Conservation (phyloP, 2,113 vertebrate species). For the Hydrochoerus hydrochaeris region DNA sequence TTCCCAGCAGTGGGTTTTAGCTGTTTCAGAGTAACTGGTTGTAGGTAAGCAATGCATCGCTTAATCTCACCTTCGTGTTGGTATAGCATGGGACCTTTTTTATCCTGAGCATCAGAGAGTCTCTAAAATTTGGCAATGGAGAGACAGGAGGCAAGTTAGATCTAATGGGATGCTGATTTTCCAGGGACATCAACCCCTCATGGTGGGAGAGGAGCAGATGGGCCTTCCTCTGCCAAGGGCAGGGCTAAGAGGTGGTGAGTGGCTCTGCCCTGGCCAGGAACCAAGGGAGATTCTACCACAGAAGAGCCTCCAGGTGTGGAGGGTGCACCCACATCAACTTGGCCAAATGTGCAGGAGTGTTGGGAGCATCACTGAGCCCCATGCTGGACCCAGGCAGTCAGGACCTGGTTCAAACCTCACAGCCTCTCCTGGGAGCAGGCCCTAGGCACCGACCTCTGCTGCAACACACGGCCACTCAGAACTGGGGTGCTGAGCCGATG, state of each 20-base stretch:
- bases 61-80: neutral
- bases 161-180: neutral
- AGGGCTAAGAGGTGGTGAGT: no score
- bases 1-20: neutral
- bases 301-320: fast-evolving
- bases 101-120: neutral
- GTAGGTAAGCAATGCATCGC: fast-evolving
- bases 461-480: neutral
- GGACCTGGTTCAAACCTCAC: neutral
- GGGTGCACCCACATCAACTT: fast-evolving
- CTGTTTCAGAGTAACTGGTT: neutral
- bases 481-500: neutral
- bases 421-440: fast-evolving
- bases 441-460: no score
- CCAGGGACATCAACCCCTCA: no score
- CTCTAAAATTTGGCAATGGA: neutral
- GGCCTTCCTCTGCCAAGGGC: fast-evolving
- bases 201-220: neutral
- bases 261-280: no score
- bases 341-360: no score
- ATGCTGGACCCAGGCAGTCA: no score
- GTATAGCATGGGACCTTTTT: neutral
- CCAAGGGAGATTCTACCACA: neutral
- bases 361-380: fast-evolving
- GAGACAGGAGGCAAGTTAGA: neutral